phyloP scores from a whole-genome alignment of 2,113 vertebrate species.

The Rhinoderma darwinii region DNA sequence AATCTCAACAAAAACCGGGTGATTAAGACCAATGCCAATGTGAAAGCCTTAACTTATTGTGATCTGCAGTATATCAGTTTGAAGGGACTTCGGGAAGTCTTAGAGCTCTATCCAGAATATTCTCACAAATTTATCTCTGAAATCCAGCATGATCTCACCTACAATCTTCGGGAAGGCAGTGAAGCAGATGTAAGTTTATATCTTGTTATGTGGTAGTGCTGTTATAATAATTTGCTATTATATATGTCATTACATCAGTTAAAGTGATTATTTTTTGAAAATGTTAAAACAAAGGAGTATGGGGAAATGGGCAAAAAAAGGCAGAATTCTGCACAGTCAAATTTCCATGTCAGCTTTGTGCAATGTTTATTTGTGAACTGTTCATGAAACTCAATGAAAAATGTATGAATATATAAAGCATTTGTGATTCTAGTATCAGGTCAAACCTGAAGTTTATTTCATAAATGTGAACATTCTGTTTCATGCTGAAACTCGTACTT shows the following conservation, averaged over 20 bases:
- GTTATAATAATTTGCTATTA: not conserved
- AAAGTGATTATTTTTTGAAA: not conserved
- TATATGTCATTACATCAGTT: not conserved
- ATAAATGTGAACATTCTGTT: not conserved
- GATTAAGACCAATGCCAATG: constrained; percentile 84
- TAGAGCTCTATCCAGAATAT: constrained; percentile 81
- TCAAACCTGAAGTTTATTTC: not conserved
- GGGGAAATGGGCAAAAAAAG: not conserved
- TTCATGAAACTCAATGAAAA: not conserved
- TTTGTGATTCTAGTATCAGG: not conserved
- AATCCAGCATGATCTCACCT: constrained; percentile 84
- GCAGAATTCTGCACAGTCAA: not conserved
- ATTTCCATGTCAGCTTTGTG: not conserved
- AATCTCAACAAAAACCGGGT: constrained; percentile 79
- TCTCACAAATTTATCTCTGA: constrained; percentile 81
- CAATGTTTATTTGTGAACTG: not conserved
- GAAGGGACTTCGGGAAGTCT: constrained; percentile 79
- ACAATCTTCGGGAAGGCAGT: constrained; percentile 81
- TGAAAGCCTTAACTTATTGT: constrained; percentile 83
- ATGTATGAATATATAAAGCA: not conserved
- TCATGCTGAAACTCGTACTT: not conserved
- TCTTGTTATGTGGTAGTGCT: not conserved
- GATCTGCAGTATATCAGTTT: constrained; percentile 84
- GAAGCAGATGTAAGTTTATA: constrained; percentile 72
- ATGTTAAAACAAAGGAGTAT: not conserved